Evolutionary conservation across 2,888 invertebrate species (phyloP), one percentile per base, ranked within the genome.

Genomic region (Agapetus fuscipes): DNA sequence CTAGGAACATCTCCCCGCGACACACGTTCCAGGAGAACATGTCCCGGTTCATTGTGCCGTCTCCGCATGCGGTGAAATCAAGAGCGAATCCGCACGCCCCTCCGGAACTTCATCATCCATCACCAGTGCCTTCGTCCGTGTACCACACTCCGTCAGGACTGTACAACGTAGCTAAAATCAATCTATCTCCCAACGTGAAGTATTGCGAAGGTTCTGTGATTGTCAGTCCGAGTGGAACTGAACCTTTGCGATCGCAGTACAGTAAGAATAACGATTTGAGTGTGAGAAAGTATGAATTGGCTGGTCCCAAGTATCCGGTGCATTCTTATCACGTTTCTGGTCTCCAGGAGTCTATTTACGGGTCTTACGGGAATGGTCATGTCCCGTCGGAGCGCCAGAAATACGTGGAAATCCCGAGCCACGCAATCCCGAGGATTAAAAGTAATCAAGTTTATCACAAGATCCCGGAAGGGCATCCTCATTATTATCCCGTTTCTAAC

Each of bases 1-100:
- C 43, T 41, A 61, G 41, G 30, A 68, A 69, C 58, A 69, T 69
- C 60, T 70, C 70, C 50, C 70, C 70, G 25, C 59, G 70, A 58
- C 68, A 68, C 58, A 69, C 69, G 58, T 70, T 64, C 59, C 70
- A 69, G 57, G 70, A 70, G 53, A 68, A 69, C 44, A 70, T 69
- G 69, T 66, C 60, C 49, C 61, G 69, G 43, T 62, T 69, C 34
- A 62, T 66, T 59, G 63, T 70, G 48, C 64, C 66, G 28, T 65
- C 67, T 26, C 43, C 43, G 3, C 17, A 28, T 3, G 40, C 37
- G 12, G 27, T 13, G 3, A 41, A 41, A 34, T 10, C 24, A 11
- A 36, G 41, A 28, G 20, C 10, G n/a, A 15, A 34, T 13, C 14
- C 17, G 7, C 29, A 17, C 5, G 37, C 15, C n/a, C 12, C 25